Evolutionary conservation across 2,888 invertebrate species (phyloP), one percentile per base, ranked within the genome.

Genomic region (Drosophila subsilvestris): DNA sequence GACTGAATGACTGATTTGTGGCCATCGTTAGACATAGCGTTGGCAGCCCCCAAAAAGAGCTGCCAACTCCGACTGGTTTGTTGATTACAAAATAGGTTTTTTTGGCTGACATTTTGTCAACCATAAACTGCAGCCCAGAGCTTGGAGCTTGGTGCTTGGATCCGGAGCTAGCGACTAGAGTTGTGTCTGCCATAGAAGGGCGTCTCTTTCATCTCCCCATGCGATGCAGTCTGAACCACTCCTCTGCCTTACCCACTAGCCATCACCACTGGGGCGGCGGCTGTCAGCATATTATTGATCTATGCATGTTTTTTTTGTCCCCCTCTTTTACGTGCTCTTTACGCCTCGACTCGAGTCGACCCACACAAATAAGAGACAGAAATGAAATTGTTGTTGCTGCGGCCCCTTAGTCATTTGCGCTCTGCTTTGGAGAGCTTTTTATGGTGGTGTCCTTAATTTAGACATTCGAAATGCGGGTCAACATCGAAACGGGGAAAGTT

Each of bases 361-460:
- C 37, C 37, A 37, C 37, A 37, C 37, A 37, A 37, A 37, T 37
- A n/a, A 7, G n/a, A 37, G 37, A n/a, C 14, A 37, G 14, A 37
- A 37, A 37, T 37, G 37, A 37, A 37, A 37, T 37, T 22, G 48
- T 55, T 65, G 53, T 20, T 56, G 62, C 27, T 43, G 48, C 48
- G 72, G 63, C 60, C 76, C 75, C 69, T 63, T 48, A 27, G 65
- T 56, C 55, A 60, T 65, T 72, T 72, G 72, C 59, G 65, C 65
- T 60, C 58, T 65, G 69, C 55, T 43, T 55, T 44, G 49, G 20
- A 62, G 78, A 86, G 82, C 87, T 84, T 82, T 76, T 83, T 79
- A 79, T 85, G 86, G 75, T 58, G 85, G 82, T 85, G 85, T 85
- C 85, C 85, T 85, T 85, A 85, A 85, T 85, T 87, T 83, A 76